Base-by-base conservation (phyloP, 2,113 vertebrate species). In the Chauna torquata region DNA sequence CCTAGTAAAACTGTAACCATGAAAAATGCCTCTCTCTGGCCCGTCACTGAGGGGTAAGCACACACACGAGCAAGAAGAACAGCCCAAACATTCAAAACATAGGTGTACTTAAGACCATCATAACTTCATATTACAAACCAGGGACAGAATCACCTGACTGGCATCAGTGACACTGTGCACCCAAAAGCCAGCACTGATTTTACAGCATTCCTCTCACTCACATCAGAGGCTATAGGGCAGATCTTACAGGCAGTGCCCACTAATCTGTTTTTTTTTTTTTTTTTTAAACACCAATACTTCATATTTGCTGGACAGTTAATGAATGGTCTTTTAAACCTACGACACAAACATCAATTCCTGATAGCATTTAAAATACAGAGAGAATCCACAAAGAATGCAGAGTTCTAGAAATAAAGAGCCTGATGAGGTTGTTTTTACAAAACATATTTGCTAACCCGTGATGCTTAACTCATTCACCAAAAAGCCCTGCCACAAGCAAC, bases 361-460 rank as follows among this genome's bases (percentile, higher is more conserved):
- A 47, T 66, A 85, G 64, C 69, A 81, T 93, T 96, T 92, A 82
- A 92, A 96, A 91, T 76, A 71, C 15, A 54, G 36, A 6, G 3
- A 94, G 83, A 94, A 40, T 70, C 44, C 86, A 90, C 9, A 61
- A 92, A 90, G 88, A 96, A 95, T 20, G n/a, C 82, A 92, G 62
- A 72, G 91, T 49, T 90, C 54, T 59, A 59, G 54, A 82, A 80
- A 81, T 13, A 8, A 69, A 38, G 70, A 69, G 50, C 30, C 45
- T 44, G 44, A 81, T 38, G 47, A 87, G 42, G 36, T 61, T 91
- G 84, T 85, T 95, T 91, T 79, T 38, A 68, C 70, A 36, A 22
- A 78, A 55, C 16, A 44, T 4, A 42, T 28, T 12, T 47, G n/a
- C 44, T 75, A 88, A 65, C 70, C 78, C 7, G 15, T 74, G 75